Evolutionary conservation across 2,797 vertebrate genomes (phyloP).

Genomic region (Clamator glandarius): DNA sequence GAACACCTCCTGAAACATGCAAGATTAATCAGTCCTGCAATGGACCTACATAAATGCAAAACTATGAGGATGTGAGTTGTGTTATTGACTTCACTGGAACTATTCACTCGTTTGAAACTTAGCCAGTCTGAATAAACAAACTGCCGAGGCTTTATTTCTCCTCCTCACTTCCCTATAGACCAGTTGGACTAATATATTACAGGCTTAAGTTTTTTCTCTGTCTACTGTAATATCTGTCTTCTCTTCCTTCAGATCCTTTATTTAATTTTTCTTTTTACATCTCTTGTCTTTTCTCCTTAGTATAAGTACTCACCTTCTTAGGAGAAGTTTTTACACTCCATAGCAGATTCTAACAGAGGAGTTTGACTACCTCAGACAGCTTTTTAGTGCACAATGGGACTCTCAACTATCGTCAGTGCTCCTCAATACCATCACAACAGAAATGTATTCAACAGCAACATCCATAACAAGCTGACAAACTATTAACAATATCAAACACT

Average conservation of each 20-base stretch:
- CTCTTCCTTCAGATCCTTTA: neutral
- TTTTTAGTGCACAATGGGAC: neutral
- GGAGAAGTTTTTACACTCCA: neutral
- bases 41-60: neutral
- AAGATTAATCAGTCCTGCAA: neutral
- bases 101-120: neutral
- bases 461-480: neutral
- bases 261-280: neutral
- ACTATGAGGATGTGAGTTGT: neutral
- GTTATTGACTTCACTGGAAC: neutral
- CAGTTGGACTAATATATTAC: neutral
- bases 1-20: neutral
- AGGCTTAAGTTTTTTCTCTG: neutral
- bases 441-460: neutral
- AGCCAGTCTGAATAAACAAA: neutral
- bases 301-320: neutral
- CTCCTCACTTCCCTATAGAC: neutral
- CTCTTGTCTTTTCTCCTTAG: neutral
- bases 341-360: neutral
- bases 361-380: neutral
- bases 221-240: neutral
- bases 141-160: neutral
- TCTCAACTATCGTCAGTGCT: neutral
- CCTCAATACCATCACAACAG: neutral
- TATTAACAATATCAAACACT: neutral